Percentiles rank a stretch among this genome's conserved stretches.
These are phyloP conservation scores for Sebastes hubbsi DNA, from an alignment of 2,797 vertebrate species.

Conservation along the genomic window DNA sequence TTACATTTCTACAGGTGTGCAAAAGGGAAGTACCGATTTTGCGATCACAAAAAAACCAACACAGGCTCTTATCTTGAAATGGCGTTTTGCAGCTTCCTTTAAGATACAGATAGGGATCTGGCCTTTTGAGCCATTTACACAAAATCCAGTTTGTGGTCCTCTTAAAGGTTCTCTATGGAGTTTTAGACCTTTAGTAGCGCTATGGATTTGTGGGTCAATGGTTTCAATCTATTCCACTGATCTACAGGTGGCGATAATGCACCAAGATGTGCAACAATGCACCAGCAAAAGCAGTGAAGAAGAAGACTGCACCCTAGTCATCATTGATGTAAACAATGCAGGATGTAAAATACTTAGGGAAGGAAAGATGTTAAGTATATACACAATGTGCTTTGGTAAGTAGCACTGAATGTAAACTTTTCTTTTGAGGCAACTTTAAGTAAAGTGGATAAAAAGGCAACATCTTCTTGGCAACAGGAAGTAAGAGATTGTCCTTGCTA, in stretches of 20 bases:
- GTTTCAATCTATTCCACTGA: too few species aligned
- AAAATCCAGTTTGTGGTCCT: neutral
- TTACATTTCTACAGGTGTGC: neutral
- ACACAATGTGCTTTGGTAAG: neutral
- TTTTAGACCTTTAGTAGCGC: neutral
- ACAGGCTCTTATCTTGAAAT: neutral
- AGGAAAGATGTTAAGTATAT: neutral
- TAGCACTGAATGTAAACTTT: neutral
- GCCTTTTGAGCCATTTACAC: neutral
- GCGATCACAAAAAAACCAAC: neutral
- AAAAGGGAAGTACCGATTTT: neutral
- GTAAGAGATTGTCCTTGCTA: neutral
- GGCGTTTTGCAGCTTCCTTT: neutral
- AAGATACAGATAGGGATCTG: neutral
- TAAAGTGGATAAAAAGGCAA: neutral
- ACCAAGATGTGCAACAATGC: neutral
- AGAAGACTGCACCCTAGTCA: neutral
- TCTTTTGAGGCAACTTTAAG: neutral
- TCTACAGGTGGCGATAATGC: neutral
- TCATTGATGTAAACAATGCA: neutral
- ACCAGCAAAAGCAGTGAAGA: neutral
- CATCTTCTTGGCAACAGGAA: neutral
- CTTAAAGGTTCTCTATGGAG: neutral
- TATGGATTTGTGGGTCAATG: neutral
- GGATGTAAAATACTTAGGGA: neutral